Evolutionary conservation across 2,888 invertebrate genomes (phyloP), one percentile per base, ranked within the genome.

Genomic region (Eupithecia insigniata): DNA sequence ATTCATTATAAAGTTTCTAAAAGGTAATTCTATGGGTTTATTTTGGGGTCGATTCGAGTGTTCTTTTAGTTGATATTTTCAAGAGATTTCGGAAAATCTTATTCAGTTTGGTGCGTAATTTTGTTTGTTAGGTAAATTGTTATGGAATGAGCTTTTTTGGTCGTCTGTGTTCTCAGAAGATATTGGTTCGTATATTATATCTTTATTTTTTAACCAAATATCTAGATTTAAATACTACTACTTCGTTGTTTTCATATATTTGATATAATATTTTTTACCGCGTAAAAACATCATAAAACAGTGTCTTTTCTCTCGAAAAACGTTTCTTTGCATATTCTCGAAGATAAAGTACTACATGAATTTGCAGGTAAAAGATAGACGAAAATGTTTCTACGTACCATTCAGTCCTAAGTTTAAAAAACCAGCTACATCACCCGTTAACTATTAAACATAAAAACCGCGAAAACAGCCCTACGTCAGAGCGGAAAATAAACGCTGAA

Each of bases 1-100:
- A 77, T 74, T 77, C 77, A 80, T 79, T 79, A 78, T 77, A 77
- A 79, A 79, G 73, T 77, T 80, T 78, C 71, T 74, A 75, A 74
- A 74, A 79, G 77, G 78, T 79, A 75, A 78, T 80, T 78, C 77
- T 75, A 76, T 74, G 64, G 76, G 67, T 74, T 79, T 76, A 75
- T 76, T 77, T 75, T 78, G 70, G 64, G 71, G 64, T 64, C 64
- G 69, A 71, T 72, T 79, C 62, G 74, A 75, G 70, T 69, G 71
- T 62, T 68, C 61, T 71, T 74, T 74, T 71, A 70, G 72, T 77
- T 77, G 74, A 74, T 78, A 78, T 79, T 74, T 68, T 76, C 43
- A 62, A 68, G 76, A 72, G 71, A 68, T 72, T 72, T 74, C 36
- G 46, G 16, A 62, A 70, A 70, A 71, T 51, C 39, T 65, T 68